Conservation (phyloP, 2,797 vertebrate genomes). For the Melanotaenia boesemani region DNA sequence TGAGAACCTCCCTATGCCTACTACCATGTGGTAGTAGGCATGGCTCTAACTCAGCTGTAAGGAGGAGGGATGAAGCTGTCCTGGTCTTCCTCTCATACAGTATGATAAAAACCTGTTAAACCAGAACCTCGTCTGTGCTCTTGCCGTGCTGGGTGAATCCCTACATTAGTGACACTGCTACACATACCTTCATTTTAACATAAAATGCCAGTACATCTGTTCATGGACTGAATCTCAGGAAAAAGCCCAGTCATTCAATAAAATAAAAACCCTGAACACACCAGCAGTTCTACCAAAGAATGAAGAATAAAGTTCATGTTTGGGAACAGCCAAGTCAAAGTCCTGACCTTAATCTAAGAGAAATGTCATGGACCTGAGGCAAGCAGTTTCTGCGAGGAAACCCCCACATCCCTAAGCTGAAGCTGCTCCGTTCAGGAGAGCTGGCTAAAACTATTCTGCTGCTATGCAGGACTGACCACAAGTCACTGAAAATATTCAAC, state of each 20-base stretch:
- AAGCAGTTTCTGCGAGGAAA: not conserved
- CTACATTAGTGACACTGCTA: too few species aligned
- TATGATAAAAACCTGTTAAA: too few species aligned
- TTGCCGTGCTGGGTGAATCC: too few species aligned
- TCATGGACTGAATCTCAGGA: not conserved
- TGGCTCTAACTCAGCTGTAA: too few species aligned
- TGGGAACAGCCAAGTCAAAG: not conserved
- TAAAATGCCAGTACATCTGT: not conserved
- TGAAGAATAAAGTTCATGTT: not conserved
- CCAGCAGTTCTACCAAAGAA: not conserved
- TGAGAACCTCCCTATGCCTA: not conserved
- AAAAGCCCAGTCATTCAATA: not conserved
- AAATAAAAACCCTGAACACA: not conserved
- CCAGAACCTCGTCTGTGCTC: too few species aligned
- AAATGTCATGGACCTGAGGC: not conserved
- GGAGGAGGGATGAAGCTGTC: too few species aligned
- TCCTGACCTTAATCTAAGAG: not conserved
- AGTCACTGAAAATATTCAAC: not conserved
- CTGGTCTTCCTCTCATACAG: too few species aligned
- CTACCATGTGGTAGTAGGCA: too few species aligned
- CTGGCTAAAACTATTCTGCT: not conserved
- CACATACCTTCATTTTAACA: not conserved
- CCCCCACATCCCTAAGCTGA: not conserved
- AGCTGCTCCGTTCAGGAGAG: not conserved
- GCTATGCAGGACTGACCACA: not conserved